A percentile compares a stretch with the other conserved stretches of the same genome.
Evolutionary conservation across 2,797 vertebrate genomes (phyloP).

Genomic region (Halcyon smyrnensis): DNA sequence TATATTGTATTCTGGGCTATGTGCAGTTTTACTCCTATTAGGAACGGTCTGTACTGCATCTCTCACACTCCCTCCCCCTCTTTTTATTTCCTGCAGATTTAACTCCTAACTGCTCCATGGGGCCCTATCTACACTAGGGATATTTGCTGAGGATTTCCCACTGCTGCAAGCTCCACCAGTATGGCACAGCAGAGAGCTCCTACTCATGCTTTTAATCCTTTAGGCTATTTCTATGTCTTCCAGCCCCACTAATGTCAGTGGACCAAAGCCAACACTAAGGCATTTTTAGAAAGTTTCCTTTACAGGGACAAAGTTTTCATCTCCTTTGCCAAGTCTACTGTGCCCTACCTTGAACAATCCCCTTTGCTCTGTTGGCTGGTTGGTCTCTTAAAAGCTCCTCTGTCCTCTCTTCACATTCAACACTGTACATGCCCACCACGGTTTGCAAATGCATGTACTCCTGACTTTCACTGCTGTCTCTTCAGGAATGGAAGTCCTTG

Average conservation of each 20-base stretch:
- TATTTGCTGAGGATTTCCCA: slow-evolving; percentile 39
- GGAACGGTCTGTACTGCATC: not conserved
- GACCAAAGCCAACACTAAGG: slow-evolving; percentile 14
- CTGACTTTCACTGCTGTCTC: not conserved
- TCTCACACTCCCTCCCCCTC: not conserved
- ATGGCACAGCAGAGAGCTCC: slow-evolving; percentile 10
- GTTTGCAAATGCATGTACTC: not conserved
- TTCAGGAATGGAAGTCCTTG: not conserved
- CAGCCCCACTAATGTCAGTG: slow-evolving; percentile 14
- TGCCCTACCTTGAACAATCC: slow-evolving; percentile 29
- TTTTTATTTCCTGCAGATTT: not conserved
- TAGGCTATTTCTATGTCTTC: slow-evolving; percentile 19
- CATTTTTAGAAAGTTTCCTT: slow-evolving; percentile 46
- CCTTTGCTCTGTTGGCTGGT: not conserved
- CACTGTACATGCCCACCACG: rapidly evolving
- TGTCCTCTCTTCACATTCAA: not conserved
- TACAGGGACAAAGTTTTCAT: not conserved
- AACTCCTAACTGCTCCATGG: not conserved
- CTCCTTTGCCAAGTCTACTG: not conserved
- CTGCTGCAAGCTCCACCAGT: not conserved
- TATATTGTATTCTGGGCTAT: slow-evolving; percentile 7
- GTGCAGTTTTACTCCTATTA: not conserved
- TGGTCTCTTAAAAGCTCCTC: not conserved
- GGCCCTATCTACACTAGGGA: slow-evolving; percentile 8
- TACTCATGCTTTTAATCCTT: slow-evolving; percentile 27